Percentiles rank a stretch among this genome's conserved stretches.
Evolutionary conservation across 1,140 invertebrate genomes (phyloP).

Genomic region (Brachionus paranguensis): DNA sequence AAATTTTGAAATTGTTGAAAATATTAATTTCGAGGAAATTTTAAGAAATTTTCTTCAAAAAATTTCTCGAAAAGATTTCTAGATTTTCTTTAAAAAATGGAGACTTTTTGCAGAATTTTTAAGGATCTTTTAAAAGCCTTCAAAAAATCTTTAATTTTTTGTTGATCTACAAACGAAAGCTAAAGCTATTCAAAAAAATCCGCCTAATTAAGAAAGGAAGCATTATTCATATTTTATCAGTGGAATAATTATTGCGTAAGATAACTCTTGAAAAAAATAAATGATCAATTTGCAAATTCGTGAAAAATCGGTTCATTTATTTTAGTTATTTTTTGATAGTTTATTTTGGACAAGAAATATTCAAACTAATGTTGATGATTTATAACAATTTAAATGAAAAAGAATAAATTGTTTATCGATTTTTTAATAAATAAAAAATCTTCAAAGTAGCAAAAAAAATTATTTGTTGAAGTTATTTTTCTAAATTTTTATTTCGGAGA

Average conservation of each 20-base stretch:
- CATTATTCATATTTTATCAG: too few relatives aligned
- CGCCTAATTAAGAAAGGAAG: too few relatives aligned
- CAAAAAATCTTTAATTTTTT: too few relatives aligned
- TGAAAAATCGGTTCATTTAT: neutral
- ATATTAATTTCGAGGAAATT: too few relatives aligned
- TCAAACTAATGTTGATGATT: neutral
- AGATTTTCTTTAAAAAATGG: too few relatives aligned
- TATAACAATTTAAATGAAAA: neutral
- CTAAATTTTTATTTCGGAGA: neutral
- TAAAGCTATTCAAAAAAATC: too few relatives aligned
- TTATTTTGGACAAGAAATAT: neutral
- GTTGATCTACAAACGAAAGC: too few relatives aligned
- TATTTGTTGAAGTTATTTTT: neutral
- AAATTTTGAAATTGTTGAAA: too few relatives aligned
- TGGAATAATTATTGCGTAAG: neutral
- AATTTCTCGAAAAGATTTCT: too few relatives aligned
- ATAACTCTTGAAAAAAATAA: neutral
- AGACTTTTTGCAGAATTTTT: too few relatives aligned
- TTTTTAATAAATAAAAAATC: neutral
- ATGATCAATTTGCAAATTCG: neutral
- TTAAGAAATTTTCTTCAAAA: too few relatives aligned
- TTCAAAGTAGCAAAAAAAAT: neutral
- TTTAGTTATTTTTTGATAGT: neutral
- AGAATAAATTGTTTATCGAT: neutral
- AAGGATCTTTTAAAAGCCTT: too few relatives aligned